A percentile compares a stretch with the other conserved stretches of the same genome.
Conservation (phyloP, 2,888 invertebrate genomes). For the Caenorhabditis afra region DNA sequence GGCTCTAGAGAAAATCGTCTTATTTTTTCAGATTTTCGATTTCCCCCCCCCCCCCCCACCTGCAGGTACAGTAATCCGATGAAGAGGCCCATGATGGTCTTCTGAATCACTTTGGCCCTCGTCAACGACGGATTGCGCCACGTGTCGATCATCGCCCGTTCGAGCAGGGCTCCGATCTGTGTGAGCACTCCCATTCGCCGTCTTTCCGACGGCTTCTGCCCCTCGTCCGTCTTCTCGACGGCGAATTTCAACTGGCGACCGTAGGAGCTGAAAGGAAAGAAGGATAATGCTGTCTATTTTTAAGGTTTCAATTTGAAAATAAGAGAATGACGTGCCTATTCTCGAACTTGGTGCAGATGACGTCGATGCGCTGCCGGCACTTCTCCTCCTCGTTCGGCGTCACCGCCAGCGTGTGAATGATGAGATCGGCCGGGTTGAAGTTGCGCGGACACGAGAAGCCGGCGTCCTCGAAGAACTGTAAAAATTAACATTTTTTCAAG, state of each 20-base stretch:
- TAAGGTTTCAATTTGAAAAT: too few species aligned
- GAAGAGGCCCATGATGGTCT: slow-evolving; percentile 82
- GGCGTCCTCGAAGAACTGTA: slow-evolving; percentile 70
- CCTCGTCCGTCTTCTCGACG: slow-evolving; percentile 48
- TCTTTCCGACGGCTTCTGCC: slow-evolving; percentile 61
- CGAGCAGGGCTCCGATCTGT: slow-evolving; percentile 62
- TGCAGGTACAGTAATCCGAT: slow-evolving; percentile 88
- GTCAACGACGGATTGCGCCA: slow-evolving; percentile 77
- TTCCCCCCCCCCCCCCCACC: too few species aligned
- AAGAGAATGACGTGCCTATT: slow-evolving; percentile 60
- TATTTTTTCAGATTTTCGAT: too few species aligned
- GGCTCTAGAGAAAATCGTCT: slow-evolving; percentile 77
- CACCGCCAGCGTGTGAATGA: slow-evolving; percentile 91
- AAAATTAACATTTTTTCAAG: background rate
- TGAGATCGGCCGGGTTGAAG: slow-evolving; percentile 95
- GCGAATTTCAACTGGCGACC: slow-evolving; percentile 59
- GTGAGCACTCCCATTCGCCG: slow-evolving; percentile 50
- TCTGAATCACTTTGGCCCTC: slow-evolving; percentile 78
- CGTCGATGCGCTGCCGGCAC: slow-evolving; percentile 66
- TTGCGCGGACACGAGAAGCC: slow-evolving; percentile 86
- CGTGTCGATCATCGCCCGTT: slow-evolving; percentile 75
- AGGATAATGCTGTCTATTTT: too few species aligned
- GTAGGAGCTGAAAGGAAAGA: slow-evolving; percentile 51
- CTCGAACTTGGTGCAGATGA: slow-evolving; percentile 80
- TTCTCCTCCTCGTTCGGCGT: slow-evolving; percentile 88